A percentile compares a stretch with the other conserved stretches of the same genome.
Evolutionary conservation across 2,888 invertebrate species (phyloP).

Genomic region (Meandrusa payeni): DNA sequence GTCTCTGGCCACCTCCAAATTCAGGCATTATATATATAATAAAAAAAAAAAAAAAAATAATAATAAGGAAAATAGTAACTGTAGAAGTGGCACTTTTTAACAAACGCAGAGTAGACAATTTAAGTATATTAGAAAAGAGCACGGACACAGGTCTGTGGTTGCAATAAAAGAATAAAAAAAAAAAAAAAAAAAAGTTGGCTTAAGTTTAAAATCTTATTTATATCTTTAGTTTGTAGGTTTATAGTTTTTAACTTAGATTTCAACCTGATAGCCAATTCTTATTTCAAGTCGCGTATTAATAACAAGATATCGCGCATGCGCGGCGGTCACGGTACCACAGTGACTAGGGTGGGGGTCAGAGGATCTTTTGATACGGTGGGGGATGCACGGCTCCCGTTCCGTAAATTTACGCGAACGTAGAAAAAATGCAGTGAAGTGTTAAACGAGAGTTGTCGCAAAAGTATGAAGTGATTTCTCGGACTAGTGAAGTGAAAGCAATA

Average conservation of each 20-base stretch:
- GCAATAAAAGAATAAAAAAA: no score
- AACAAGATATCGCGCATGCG: conserved; percentile 15
- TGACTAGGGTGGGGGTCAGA: conserved; percentile 22
- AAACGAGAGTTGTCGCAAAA: conserved; percentile 12
- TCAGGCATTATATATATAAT: no score
- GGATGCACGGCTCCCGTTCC: conserved; percentile 14
- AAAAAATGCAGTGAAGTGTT: conserved; percentile 22
- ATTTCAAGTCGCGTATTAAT: conserved; percentile 5
- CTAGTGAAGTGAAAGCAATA: conserved; percentile 13
- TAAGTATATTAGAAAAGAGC: no score
- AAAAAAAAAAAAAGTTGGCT: no score
- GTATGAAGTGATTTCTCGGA: conserved; percentile 15
- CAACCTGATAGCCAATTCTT: conserved; percentile 1
- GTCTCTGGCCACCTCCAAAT: no score
- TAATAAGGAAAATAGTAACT: no score
- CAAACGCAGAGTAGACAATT: no score
- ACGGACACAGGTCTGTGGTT: no score
- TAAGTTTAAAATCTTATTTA: no score
- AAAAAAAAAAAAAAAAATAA: no score
- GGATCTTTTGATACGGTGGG: conserved; percentile 7
- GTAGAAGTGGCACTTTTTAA: no score
- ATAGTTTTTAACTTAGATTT: conserved; percentile 11
- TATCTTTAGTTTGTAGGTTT: no score
- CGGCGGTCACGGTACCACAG: neutral
- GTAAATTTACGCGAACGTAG: conserved; percentile 13